A percentile compares a stretch with the other conserved stretches of the same genome.
phyloP scores from a whole-genome alignment of 2,888 invertebrate species.

The Altica lythri region DNA sequence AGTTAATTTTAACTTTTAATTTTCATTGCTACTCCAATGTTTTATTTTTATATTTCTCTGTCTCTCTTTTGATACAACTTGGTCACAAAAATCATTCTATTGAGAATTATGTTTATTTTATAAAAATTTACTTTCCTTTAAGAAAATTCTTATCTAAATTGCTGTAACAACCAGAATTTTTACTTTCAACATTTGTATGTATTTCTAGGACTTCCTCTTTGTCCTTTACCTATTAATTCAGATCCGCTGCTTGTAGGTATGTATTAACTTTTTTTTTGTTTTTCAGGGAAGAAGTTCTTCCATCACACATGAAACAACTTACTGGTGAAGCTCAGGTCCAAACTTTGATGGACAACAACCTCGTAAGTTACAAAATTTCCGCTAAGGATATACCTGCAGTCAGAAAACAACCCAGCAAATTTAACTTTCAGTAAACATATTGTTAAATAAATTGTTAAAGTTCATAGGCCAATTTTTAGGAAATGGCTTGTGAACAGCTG shows the following conservation, averaged over 20 bases:
- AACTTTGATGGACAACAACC: constrained; percentile 50
- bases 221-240: too few species aligned
- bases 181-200: too few species aligned
- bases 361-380: constrained; percentile 52
- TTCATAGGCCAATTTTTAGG: neutral
- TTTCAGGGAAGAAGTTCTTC: constrained; percentile 54
- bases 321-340: constrained; percentile 54
- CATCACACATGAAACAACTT: constrained; percentile 55
- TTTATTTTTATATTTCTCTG: too few species aligned
- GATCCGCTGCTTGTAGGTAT: too few species aligned
- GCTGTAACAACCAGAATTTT: too few species aligned
- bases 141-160: too few species aligned
- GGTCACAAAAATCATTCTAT: too few species aligned
- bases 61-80: too few species aligned
- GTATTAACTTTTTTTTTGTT: constrained; percentile 1
- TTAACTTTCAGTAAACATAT: too few species aligned
- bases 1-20: neutral
- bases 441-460: neutral
- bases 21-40: neutral
- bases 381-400: constrained; percentile 44
- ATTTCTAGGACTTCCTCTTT: too few species aligned
- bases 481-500: neutral
- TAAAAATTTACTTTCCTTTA: too few species aligned
- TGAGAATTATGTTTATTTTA: too few species aligned
- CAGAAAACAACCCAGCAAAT: neutral